phyloP scores from a whole-genome alignment of 2,888 invertebrate species.

The Dynastes grantii region DNA sequence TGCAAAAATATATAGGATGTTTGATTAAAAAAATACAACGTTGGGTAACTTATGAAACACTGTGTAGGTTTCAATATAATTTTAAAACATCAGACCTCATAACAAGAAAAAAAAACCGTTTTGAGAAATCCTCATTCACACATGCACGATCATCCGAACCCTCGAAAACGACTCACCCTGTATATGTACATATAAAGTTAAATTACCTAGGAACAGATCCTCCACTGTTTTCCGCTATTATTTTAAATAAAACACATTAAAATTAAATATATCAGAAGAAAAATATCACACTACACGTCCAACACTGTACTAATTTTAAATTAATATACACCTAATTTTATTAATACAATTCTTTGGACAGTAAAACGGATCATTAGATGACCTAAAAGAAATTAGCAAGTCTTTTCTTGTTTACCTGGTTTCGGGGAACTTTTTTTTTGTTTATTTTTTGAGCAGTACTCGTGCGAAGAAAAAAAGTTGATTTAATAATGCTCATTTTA shows the following conservation, averaged over 20 bases:
- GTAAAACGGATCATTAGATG: slow-evolving; percentile 30
- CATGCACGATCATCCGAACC: too few species aligned
- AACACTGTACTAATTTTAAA: slow-evolving; percentile 43
- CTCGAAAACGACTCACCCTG: too few species aligned
- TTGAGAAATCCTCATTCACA: too few species aligned
- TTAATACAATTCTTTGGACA: slow-evolving; percentile 46
- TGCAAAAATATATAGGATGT: too few species aligned
- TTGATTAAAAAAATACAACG: too few species aligned
- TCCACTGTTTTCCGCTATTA: not conserved
- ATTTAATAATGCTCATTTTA: slow-evolving; percentile 40
- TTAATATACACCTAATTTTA: slow-evolving; percentile 30
- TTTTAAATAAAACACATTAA: slow-evolving; percentile 28
- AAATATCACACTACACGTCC: slow-evolving; percentile 43
- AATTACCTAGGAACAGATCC: slow-evolving; percentile 33
- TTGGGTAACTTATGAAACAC: too few species aligned
- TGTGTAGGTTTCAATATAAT: too few species aligned
- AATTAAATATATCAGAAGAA: slow-evolving; percentile 32
- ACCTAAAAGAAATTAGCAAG: slow-evolving; percentile 27
- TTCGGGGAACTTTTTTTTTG: slow-evolving; percentile 4
- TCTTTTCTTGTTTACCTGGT: slow-evolving; percentile 2
- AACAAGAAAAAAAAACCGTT: too few species aligned
- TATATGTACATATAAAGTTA: slow-evolving; percentile 12
- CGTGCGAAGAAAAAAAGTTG: slow-evolving; percentile 3
- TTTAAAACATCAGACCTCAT: too few species aligned
- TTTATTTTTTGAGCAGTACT: slow-evolving; percentile 35